A percentile compares a stretch with the other conserved stretches of the same genome.
These are phyloP conservation scores for Mustela erminea DNA, from an alignment of 2,797 vertebrate species.

Conservation along the genomic window DNA sequence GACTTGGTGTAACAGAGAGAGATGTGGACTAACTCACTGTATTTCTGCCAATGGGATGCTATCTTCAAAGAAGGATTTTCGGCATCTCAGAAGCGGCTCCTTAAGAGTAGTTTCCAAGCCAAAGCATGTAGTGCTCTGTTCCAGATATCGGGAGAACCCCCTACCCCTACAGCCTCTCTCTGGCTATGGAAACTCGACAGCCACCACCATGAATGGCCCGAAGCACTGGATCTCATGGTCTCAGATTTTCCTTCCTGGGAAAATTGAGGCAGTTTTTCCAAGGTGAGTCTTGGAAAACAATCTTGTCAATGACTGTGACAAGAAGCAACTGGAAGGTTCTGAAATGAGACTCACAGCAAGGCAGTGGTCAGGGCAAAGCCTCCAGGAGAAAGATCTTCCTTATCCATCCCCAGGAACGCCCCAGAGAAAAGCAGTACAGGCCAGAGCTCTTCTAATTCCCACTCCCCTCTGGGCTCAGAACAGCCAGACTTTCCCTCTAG, in stretches of 20 bases:
- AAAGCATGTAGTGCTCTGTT: background rate
- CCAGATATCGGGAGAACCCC: background rate
- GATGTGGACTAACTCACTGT: background rate
- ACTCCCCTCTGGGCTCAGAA: rapidly evolving
- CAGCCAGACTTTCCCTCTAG: background rate
- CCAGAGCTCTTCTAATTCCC: background rate
- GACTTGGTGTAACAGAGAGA: background rate
- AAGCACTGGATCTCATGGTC: too few relatives aligned
- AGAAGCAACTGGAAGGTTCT: background rate
- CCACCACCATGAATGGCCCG: background rate
- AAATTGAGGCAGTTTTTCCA: background rate
- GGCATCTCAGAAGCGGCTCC: background rate
- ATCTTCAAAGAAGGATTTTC: background rate
- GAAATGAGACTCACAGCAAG: background rate
- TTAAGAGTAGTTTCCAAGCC: background rate
- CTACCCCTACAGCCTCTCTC: background rate
- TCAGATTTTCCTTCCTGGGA: background rate
- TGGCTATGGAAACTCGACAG: background rate
- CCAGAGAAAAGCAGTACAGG: background rate
- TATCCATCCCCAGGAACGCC: background rate
- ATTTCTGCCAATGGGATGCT: background rate
- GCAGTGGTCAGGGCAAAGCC: background rate
- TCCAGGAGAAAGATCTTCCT: background rate
- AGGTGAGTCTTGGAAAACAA: background rate
- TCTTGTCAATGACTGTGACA: background rate